phyloP scores from a whole-genome alignment of 2,797 vertebrate species.

The Luscinia luscinia region DNA sequence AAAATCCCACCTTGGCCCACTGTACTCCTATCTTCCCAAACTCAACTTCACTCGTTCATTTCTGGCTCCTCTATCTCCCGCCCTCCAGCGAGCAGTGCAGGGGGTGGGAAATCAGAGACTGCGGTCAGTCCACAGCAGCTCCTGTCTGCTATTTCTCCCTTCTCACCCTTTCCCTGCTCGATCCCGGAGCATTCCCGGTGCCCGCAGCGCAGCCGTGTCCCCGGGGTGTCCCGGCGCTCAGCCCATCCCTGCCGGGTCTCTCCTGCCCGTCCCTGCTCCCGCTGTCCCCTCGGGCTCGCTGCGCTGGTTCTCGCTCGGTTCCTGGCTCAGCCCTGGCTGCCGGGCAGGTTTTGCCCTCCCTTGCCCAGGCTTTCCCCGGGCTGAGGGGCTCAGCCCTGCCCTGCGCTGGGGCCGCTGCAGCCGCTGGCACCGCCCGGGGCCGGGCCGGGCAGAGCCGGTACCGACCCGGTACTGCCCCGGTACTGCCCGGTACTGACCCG shows the following conservation, averaged over 20 bases:
- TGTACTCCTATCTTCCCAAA: background rate
- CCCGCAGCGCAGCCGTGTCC: background rate
- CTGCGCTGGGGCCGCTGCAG: background rate
- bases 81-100: rapidly evolving
- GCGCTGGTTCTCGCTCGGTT: background rate
- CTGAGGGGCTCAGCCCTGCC: background rate
- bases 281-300: background rate
- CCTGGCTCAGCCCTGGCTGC: background rate
- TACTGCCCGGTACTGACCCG: no score
- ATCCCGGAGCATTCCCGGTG: rapidly evolving
- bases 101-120: rapidly evolving
- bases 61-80: background rate
- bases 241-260: background rate
- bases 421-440: background rate
- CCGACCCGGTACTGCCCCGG: rapidly evolving
- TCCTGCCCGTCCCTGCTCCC: background rate
- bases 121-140: background rate
- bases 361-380: background rate
- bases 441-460: rapidly evolving
- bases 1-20: rapidly evolving
- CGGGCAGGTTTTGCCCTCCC: background rate
- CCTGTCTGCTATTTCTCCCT: no score
- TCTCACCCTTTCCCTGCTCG: rapidly evolving
- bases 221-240: background rate
- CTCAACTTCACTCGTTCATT: background rate